phyloP scores from a whole-genome alignment of 2,797 vertebrate species.

The Coregonus ussuriensis region DNA sequence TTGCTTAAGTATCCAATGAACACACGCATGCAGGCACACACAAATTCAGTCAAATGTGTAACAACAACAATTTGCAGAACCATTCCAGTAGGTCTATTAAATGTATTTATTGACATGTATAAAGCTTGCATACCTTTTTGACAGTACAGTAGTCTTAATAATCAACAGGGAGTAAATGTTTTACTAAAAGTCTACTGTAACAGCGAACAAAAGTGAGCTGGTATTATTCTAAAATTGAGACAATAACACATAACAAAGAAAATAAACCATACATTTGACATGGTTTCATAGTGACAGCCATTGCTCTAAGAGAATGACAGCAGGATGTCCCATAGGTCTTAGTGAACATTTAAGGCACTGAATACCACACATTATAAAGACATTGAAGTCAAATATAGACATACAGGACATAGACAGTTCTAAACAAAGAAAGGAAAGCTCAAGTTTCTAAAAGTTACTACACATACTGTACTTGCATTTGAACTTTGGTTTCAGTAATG shows the following conservation, averaged over 20 bases:
- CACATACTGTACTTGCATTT: background rate
- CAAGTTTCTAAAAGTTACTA: background rate
- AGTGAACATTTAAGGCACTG: background rate
- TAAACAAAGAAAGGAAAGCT: background rate
- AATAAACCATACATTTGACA: background rate
- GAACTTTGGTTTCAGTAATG: background rate
- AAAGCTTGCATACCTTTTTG: background rate
- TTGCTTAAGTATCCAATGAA: too few relatives aligned
- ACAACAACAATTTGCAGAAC: background rate
- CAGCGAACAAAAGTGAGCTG: background rate
- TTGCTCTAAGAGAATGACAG: background rate
- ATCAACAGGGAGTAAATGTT: background rate
- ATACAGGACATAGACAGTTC: background rate
- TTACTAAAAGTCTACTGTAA: background rate
- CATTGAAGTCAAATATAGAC: background rate
- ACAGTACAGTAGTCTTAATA: background rate
- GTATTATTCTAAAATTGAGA: background rate
- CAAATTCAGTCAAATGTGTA: background rate
- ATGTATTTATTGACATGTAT: background rate
- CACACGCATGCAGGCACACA: background rate
- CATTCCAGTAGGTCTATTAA: background rate
- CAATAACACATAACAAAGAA: background rate
- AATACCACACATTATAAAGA: background rate
- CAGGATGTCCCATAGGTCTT: background rate
- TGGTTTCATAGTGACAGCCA: background rate